phyloP scores from a whole-genome alignment of 2,888 invertebrate species.

The Ophonus ardosiacus region DNA sequence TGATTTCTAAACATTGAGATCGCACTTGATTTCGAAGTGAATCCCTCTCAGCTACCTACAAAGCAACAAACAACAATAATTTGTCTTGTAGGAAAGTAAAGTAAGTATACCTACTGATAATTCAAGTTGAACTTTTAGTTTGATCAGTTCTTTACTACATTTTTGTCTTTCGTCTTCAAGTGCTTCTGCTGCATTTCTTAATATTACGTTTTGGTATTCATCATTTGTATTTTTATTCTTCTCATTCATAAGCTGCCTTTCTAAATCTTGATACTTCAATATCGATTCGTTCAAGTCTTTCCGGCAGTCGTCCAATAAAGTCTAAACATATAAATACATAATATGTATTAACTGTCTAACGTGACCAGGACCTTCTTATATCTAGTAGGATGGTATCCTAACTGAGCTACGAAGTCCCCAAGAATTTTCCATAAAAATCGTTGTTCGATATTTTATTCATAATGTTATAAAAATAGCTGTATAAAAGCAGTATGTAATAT shows the following conservation, averaged over 20 bases:
- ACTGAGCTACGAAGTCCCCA: too few species aligned
- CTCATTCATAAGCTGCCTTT: conserved; percentile 55
- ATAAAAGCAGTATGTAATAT: too few species aligned
- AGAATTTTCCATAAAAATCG: too few species aligned
- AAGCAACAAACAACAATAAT: background rate
- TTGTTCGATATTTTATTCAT: too few species aligned
- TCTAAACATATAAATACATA: conserved; percentile 59
- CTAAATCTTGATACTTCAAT: conserved; percentile 65
- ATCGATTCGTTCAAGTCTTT: conserved; percentile 65
- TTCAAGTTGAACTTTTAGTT: conserved; percentile 63
- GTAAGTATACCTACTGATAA: conserved; percentile 60
- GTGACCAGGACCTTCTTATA: too few species aligned
- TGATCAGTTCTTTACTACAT: conserved; percentile 52
- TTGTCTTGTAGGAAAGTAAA: background rate
- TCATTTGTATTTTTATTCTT: conserved; percentile 64
- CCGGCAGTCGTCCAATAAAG: conserved; percentile 66
- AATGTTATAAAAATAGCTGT: too few species aligned
- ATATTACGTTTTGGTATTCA: conserved; percentile 62
- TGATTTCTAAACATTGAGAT: conserved; percentile 68
- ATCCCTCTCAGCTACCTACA: conserved; percentile 69
- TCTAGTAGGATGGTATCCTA: too few species aligned
- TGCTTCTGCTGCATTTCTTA: conserved; percentile 59
- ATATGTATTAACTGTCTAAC: too few species aligned
- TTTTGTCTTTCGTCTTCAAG: conserved; percentile 65
- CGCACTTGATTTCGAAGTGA: conserved; percentile 68